Evolutionary conservation across 2,888 invertebrate species (phyloP).

Genomic region (Homarus gammarus): DNA sequence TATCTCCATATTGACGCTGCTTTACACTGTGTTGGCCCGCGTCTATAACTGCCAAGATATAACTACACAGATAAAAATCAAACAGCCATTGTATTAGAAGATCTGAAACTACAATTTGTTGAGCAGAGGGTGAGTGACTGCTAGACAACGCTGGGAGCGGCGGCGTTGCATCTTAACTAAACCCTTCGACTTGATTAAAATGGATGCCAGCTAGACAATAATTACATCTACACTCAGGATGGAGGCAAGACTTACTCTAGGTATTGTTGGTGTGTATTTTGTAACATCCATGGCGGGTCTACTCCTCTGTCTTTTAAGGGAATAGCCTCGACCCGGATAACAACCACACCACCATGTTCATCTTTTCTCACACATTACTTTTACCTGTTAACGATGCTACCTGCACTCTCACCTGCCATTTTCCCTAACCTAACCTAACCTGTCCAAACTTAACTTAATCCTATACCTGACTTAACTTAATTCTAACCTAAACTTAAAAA

Average conservation of each 20-base stretch:
- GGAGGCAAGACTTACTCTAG: slow-evolving; percentile 23
- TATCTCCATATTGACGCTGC: too few species aligned
- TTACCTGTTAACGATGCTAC: too few species aligned
- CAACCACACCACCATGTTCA: too few species aligned
- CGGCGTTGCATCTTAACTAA: slow-evolving; percentile 19
- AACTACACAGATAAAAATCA: neutral
- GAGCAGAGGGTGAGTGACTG: neutral
- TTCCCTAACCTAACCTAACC: neutral
- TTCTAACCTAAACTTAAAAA: too few species aligned
- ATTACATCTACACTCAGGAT: slow-evolving; percentile 38
- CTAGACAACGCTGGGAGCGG: neutral
- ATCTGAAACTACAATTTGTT: slow-evolving; percentile 33
- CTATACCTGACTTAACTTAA: too few species aligned
- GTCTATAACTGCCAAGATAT: too few species aligned
- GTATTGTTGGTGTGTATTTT: slow-evolving; percentile 15
- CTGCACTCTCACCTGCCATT: too few species aligned
- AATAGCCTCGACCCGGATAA: too few species aligned
- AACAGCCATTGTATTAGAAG: slow-evolving; percentile 13
- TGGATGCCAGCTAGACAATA: slow-evolving; percentile 28
- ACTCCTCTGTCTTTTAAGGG: neutral
- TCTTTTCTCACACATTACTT: too few species aligned
- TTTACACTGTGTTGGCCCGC: too few species aligned
- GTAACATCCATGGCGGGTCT: slow-evolving; percentile 19
- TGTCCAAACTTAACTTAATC: neutral
- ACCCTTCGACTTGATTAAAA: neutral